phyloP scores from a whole-genome alignment of 2,113 vertebrate genomes.

The Petrocephalus microphthalmus region DNA sequence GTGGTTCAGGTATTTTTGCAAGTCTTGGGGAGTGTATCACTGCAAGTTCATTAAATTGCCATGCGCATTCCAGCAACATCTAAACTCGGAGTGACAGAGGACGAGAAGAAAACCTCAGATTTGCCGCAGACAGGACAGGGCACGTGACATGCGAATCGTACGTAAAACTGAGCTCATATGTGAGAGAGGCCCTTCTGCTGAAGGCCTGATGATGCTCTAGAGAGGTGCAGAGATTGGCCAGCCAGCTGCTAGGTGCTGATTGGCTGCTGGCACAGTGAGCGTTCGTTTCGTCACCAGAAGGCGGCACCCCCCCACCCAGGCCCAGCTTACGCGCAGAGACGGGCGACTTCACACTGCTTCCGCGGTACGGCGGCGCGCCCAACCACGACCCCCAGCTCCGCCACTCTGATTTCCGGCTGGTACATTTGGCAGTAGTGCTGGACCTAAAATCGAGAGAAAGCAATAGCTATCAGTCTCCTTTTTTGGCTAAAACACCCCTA shows the following conservation, averaged over 20 bases:
- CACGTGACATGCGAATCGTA: not conserved
- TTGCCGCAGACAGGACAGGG: not conserved
- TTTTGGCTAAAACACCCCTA: not conserved
- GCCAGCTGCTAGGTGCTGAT: not conserved
- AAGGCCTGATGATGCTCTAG: not conserved
- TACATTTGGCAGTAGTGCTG: constrained; percentile 86
- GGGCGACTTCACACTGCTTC: constrained; percentile 67
- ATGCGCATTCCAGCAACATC: not conserved
- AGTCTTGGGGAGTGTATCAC: not conserved
- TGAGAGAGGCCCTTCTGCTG: not conserved
- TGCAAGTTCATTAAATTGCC: not conserved
- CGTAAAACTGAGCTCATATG: too few species aligned
- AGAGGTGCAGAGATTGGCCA: not conserved
- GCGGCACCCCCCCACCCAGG: not conserved
- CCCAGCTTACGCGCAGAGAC: constrained; percentile 62
- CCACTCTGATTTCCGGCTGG: constrained; percentile 75
- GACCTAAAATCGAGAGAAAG: constrained; percentile 54
- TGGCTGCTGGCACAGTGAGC: not conserved
- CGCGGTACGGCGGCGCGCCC: constrained; percentile 69
- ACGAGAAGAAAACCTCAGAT: too few species aligned
- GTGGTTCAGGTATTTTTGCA: too few species aligned
- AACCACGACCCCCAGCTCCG: constrained; percentile 72
- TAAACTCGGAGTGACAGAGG: not conserved
- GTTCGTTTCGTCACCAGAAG: not conserved
- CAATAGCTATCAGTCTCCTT: not conserved